A percentile compares a stretch with the other conserved stretches of the same genome.
phyloP scores from a whole-genome alignment of 1,140 invertebrate genomes.

The Rhopalosiphum padi region DNA sequence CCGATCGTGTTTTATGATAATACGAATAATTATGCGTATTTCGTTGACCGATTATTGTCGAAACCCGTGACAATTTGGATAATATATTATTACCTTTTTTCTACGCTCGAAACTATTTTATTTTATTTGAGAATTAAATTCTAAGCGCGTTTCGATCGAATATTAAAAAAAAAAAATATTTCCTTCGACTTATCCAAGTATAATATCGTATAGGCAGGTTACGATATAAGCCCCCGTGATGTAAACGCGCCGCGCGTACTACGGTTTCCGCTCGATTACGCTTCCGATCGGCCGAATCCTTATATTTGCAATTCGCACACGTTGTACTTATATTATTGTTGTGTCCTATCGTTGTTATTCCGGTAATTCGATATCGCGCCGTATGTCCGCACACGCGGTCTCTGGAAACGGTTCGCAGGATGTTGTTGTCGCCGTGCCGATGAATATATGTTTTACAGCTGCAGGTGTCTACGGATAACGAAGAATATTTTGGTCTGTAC shows the following conservation, averaged over 20 bases:
- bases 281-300: conserved; percentile 26
- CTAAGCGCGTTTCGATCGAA: neutral
- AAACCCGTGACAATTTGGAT: too few species aligned
- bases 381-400: neutral
- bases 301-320: neutral
- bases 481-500: neutral
- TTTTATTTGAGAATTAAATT: neutral
- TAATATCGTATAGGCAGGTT: neutral
- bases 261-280: conserved; percentile 47
- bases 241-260: neutral
- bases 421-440: neutral
- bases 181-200: neutral
- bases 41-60: too few species aligned
- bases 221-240: neutral
- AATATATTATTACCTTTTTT: too few species aligned
- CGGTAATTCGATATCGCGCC: neutral
- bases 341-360: neutral
- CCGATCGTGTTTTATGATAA: too few species aligned
- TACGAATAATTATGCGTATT: too few species aligned
- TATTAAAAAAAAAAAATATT: neutral
- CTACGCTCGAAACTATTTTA: too few species aligned
- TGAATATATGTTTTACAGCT: neutral
- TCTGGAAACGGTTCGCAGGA: neutral
- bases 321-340: neutral
- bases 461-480: neutral